phyloP scores from a whole-genome alignment of 2,113 vertebrate genomes.

The Ctenomys sociabilis region DNA sequence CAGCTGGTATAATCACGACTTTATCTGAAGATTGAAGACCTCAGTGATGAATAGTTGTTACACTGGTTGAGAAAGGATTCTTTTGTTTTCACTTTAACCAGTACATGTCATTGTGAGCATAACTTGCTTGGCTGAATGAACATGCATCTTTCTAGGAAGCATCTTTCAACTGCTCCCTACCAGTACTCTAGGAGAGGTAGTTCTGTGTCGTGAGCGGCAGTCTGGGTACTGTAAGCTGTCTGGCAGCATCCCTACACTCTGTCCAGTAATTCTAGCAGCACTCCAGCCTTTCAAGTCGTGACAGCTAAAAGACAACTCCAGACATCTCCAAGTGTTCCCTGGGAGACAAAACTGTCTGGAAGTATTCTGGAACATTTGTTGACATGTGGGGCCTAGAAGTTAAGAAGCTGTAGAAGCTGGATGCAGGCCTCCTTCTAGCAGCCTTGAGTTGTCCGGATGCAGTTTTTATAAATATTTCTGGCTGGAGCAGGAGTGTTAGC shows the following conservation, averaged over 20 bases:
- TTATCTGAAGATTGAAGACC: neutral
- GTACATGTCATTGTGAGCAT: neutral
- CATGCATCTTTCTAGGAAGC: neutral
- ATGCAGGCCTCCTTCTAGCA: neutral
- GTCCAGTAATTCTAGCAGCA: neutral
- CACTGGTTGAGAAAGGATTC: neutral
- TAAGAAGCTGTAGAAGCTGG: neutral
- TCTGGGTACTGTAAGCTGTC: neutral
- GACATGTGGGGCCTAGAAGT: neutral
- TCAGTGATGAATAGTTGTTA: neutral
- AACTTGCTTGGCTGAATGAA: neutral
- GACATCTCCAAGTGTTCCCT: neutral
- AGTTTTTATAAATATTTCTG: neutral
- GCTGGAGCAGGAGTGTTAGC: neutral
- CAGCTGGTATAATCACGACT: neutral
- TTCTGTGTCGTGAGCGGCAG: neutral
- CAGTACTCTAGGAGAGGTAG: neutral
- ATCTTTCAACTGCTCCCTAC: neutral
- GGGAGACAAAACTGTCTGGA: neutral
- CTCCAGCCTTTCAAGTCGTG: neutral
- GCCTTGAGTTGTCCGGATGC: slow-evolving; percentile 7
- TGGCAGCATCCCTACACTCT: neutral
- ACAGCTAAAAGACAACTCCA: neutral
- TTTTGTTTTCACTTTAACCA: neutral
- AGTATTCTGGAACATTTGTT: neutral